phyloP scores from a whole-genome alignment of 2,888 invertebrate genomes.

The Abrostola tripartita region DNA sequence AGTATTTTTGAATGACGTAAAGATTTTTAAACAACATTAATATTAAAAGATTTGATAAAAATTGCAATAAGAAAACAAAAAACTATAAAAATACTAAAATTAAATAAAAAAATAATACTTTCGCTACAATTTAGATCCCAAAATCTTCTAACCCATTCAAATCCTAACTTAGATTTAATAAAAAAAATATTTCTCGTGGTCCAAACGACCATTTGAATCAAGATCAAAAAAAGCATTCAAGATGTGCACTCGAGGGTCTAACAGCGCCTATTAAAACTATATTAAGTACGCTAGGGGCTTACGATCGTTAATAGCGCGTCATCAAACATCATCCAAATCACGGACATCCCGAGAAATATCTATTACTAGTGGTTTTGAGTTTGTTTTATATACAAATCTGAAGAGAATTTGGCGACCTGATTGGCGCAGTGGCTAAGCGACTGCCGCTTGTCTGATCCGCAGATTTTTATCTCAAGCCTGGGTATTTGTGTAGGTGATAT shows the following conservation, averaged over 20 bases:
- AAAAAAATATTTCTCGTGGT: constrained; percentile 11
- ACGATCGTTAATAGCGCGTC: constrained; percentile 65
- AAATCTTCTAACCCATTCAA: not conserved
- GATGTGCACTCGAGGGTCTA: constrained; percentile 42
- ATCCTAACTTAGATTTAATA: constrained; percentile 6
- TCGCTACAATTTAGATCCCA: not conserved
- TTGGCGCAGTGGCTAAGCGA: too few species aligned
- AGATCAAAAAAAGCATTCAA: constrained; percentile 31
- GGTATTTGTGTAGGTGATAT: too few species aligned
- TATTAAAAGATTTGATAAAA: too few species aligned
- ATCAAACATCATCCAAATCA: constrained; percentile 69
- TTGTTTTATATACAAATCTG: not conserved
- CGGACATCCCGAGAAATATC: constrained; percentile 38
- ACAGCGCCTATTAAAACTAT: constrained; percentile 70
- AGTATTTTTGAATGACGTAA: too few species aligned
- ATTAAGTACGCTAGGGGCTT: constrained; percentile 70
- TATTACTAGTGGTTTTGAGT: constrained; percentile 36
- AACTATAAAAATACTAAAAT: too few species aligned
- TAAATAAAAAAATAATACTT: not conserved
- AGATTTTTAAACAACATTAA: too few species aligned
- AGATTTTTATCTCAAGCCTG: too few species aligned
- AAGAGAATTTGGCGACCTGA: too few species aligned
- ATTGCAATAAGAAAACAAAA: too few species aligned
- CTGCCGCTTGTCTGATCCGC: too few species aligned
- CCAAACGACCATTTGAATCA: constrained; percentile 22